Percentiles rank a stretch among this genome's conserved stretches.
Evolutionary conservation across 2,113 vertebrate species (phyloP).

Genomic region (Setophaga coronata): DNA sequence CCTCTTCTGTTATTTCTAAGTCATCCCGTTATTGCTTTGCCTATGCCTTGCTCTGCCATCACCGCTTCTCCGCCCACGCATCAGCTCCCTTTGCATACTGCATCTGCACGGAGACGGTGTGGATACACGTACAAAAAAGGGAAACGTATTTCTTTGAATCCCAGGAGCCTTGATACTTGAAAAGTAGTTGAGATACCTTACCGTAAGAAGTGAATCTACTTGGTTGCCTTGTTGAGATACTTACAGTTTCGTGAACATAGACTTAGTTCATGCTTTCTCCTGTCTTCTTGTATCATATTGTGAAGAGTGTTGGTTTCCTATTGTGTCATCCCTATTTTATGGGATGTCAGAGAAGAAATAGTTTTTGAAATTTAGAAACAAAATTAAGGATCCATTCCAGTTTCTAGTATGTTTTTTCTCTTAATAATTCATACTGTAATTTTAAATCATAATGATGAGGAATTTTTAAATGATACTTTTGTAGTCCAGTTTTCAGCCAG

Average conservation of each 20-base stretch:
- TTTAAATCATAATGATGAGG: not conserved
- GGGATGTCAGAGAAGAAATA: not conserved
- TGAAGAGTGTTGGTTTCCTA: not conserved
- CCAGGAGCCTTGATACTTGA: not conserved
- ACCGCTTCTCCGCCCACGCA: not conserved
- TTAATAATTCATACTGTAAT: not conserved
- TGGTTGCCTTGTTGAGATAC: not conserved
- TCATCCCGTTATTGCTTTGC: not conserved
- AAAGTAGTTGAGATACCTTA: not conserved
- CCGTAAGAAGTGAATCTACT: not conserved
- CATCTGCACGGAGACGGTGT: fast-evolving
- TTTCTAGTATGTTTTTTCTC: not conserved
- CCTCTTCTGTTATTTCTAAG: no score
- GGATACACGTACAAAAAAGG: fast-evolving
- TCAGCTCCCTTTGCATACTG: not conserved
- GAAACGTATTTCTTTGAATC: not conserved
- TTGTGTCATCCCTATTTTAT: not conserved
- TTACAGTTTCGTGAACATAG: fast-evolving
- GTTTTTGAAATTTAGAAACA: not conserved
- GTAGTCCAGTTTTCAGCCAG: not conserved
- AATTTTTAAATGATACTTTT: not conserved
- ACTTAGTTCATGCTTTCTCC: not conserved
- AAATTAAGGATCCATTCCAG: not conserved
- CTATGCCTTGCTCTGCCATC: fast-evolving
- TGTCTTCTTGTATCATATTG: not conserved